Percentiles rank a stretch among this genome's conserved stretches.
Conservation (phyloP, 2,888 invertebrate species). For the Aricia artaxerxes region DNA sequence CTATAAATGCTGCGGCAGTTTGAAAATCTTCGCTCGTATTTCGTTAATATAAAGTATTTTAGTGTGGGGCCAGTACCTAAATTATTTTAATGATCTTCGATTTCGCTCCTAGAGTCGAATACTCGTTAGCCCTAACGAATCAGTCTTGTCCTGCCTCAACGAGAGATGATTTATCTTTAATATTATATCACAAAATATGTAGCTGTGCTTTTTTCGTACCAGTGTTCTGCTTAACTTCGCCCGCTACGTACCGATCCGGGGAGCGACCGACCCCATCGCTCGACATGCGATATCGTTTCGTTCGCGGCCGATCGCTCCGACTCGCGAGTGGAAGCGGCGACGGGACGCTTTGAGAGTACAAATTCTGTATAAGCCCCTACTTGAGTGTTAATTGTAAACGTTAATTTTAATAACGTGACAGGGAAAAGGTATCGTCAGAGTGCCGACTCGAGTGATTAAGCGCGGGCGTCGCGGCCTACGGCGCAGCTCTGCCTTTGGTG, state of each 20-base stretch:
- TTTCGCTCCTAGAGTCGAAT: slow-evolving; percentile 34
- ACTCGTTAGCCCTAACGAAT: slow-evolving; percentile 42
- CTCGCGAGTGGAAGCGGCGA: slow-evolving; percentile 61
- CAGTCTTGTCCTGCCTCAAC: slow-evolving; percentile 54
- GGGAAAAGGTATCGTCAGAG: slow-evolving; percentile 65
- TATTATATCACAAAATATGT: slow-evolving; percentile 60
- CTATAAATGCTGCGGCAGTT: slow-evolving; percentile 33
- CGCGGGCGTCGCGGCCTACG: slow-evolving; percentile 62
- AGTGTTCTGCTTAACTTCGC: slow-evolving; percentile 63
- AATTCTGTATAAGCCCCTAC: slow-evolving; percentile 85
- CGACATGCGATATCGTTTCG: slow-evolving; percentile 38
- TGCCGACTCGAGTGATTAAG: slow-evolving; percentile 52
- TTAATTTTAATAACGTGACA: slow-evolving; percentile 70
- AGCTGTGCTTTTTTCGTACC: slow-evolving; percentile 59
- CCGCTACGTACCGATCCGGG: slow-evolving; percentile 41
- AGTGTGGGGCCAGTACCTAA: slow-evolving; percentile 36
- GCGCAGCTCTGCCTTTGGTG: slow-evolving; percentile 74
- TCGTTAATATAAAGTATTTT: slow-evolving; percentile 32
- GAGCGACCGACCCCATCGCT: slow-evolving; percentile 33
- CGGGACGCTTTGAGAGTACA: slow-evolving; percentile 83
- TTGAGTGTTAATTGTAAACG: slow-evolving; percentile 73
- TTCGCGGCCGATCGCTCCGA: slow-evolving; percentile 45
- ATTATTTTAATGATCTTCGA: slow-evolving; percentile 40
- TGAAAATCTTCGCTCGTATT: slow-evolving; percentile 20
- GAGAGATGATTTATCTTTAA: slow-evolving; percentile 57